Conservation (phyloP, 2,113 vertebrate genomes). For the Maccullochella peelii region DNA sequence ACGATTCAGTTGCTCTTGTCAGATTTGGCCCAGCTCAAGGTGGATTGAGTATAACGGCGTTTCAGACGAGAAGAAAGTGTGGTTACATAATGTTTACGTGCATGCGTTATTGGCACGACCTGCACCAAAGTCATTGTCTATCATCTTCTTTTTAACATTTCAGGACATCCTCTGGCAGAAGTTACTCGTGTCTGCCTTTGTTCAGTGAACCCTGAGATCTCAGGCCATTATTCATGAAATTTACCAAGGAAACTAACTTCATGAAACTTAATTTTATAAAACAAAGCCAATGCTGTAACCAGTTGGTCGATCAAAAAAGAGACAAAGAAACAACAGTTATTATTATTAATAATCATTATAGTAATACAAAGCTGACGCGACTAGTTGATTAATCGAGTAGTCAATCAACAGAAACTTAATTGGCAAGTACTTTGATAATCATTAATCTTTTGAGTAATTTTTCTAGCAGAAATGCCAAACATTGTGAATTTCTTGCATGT, state of each 20-base stretch:
- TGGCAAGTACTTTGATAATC: neutral
- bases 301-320: neutral
- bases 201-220: neutral
- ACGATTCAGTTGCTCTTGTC: neutral
- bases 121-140: conserved; percentile 10
- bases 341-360: neutral
- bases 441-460: neutral
- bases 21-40: conserved; percentile 17
- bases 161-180: neutral
- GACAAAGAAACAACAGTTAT: neutral
- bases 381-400: neutral
- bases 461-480: neutral
- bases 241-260: neutral
- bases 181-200: neutral
- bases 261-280: neutral
- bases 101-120: conserved; percentile 46
- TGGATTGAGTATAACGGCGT: conserved; percentile 15
- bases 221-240: neutral
- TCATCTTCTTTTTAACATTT: neutral
- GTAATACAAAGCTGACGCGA: neutral
- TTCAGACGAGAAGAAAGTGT: conserved; percentile 51
- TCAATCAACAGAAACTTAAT: neutral
- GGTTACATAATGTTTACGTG: conserved; percentile 72
- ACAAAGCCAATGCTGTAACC: neutral
- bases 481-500: neutral